Evolutionary conservation across 92 coral and sea anemone genomes (phyloP).

Genomic region (Epizoanthus stellaris): DNA sequence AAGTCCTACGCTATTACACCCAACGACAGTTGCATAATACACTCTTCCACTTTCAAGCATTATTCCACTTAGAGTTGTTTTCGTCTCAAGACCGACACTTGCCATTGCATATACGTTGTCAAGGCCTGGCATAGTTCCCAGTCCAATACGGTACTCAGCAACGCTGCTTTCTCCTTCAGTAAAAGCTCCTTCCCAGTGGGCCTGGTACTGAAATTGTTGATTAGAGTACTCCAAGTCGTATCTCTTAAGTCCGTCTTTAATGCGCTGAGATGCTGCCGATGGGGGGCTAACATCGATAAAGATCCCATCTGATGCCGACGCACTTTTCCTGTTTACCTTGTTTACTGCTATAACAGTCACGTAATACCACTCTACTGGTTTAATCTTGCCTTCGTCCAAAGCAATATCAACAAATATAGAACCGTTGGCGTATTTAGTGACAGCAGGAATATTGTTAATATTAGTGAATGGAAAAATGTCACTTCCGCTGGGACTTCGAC

Average conservation of each 20-base stretch:
- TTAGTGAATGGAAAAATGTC: slow-evolving; percentile 62
- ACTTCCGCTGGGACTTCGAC: slow-evolving; percentile 84
- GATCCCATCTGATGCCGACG: slow-evolving; percentile 89
- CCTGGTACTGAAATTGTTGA: slow-evolving; percentile 78
- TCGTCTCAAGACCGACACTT: slow-evolving; percentile 73
- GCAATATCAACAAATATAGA: slow-evolving; percentile 49
- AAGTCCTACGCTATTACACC: slow-evolving; percentile 94
- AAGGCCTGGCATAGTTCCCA: slow-evolving; percentile 82
- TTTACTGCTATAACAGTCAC: slow-evolving; percentile 90
- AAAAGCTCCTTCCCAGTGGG: slow-evolving; percentile 97
- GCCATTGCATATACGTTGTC: slow-evolving; percentile 59
- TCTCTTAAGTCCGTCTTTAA: slow-evolving; percentile 83
- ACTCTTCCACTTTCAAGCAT: slow-evolving; percentile 80
- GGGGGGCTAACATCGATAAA: slow-evolving; percentile 88
- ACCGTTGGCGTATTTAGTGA: slow-evolving; percentile 49
- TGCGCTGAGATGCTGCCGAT: slow-evolving; percentile 74
- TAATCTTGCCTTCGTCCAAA: slow-evolving; percentile 57
- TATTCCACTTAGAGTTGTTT: slow-evolving; percentile 64
- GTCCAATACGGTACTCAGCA: slow-evolving; percentile 82
- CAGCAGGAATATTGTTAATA: slow-evolving; percentile 21
- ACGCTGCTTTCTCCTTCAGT: slow-evolving; percentile 91
- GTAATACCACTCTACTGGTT: slow-evolving; percentile 80
- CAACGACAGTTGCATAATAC: slow-evolving; percentile 84
- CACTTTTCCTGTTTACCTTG: slow-evolving; percentile 70
- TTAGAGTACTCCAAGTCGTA: slow-evolving; percentile 78